A percentile compares a stretch with the other conserved stretches of the same genome.
phyloP scores from a whole-genome alignment of 92 coral and sea anemone species.

The Diadumene lineata region DNA sequence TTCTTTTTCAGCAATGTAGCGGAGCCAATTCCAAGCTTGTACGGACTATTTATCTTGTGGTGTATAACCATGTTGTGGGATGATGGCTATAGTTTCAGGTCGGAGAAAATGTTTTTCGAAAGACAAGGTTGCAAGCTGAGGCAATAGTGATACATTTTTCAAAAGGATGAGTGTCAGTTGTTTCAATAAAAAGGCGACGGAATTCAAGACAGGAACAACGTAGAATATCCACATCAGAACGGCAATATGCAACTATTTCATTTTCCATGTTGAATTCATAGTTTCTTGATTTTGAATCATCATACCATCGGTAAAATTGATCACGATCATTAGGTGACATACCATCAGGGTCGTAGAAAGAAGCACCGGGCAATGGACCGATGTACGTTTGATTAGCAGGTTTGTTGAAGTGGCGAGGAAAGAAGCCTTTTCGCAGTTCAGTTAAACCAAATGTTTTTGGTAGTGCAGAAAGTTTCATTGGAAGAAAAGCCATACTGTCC shows the following conservation, averaged over 20 bases:
- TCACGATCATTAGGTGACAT: conserved; percentile 29
- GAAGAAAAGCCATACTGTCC: conserved; percentile 42
- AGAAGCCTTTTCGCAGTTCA: conserved; percentile 55
- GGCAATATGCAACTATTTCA: conserved; percentile 51
- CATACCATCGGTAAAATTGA: conserved; percentile 35
- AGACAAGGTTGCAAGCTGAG: no score
- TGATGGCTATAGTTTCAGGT: conserved; percentile 33
- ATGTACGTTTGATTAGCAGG: conserved; percentile 37
- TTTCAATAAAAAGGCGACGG: conserved; percentile 27
- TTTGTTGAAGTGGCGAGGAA: conserved; percentile 54
- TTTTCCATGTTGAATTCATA: conserved; percentile 44
- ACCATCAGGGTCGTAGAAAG: conserved; percentile 51
- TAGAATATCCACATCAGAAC: conserved; percentile 48
- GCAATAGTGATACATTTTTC: conserved; percentile 40
- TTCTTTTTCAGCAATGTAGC: conserved; percentile 1
- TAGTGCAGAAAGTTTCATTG: conserved; percentile 37
- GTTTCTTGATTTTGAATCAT: neutral
- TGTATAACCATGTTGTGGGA: conserved; percentile 43
- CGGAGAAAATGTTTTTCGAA: conserved; percentile 16
- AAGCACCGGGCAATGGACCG: conserved; percentile 41
- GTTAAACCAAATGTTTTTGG: conserved; percentile 60
- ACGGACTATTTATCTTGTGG: conserved; percentile 30
- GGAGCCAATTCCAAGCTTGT: conserved; percentile 23
- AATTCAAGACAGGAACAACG: conserved; percentile 21
- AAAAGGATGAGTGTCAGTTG: conserved; percentile 35